phyloP scores from a whole-genome alignment of 2,797 vertebrate genomes.

The Lagodon rhomboides region DNA sequence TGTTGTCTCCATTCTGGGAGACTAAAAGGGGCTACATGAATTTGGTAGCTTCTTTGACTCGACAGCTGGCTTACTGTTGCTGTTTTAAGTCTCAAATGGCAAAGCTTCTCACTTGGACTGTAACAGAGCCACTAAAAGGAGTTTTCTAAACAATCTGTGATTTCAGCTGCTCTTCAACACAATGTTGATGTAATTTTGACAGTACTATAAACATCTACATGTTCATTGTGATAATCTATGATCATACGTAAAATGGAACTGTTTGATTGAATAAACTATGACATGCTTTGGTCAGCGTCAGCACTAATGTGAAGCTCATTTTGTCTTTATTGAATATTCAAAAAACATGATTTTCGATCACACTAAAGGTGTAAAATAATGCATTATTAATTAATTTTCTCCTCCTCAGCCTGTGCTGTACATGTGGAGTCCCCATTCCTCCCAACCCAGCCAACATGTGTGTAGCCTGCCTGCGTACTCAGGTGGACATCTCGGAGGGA shows the following conservation, averaged over 20 bases:
- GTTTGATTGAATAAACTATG: not conserved
- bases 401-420: slow-evolving; percentile 91
- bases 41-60: not conserved
- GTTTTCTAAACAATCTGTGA: no score
- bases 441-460: slow-evolving; percentile 99
- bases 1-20: no score
- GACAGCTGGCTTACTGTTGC: not conserved
- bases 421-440: slow-evolving; percentile 92
- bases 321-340: not conserved
- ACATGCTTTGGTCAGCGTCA: not conserved
- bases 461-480: slow-evolving; percentile 92
- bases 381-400: not conserved
- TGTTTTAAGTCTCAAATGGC: not conserved
- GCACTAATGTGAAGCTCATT: not conserved
- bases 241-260: no score
- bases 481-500: slow-evolving; percentile 97
- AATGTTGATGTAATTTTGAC: not conserved
- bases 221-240: not conserved
- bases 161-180: not conserved
- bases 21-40: not conserved
- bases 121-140: not conserved
- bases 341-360: not conserved
- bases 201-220: not conserved
- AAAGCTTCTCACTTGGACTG: not conserved
- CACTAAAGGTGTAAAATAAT: not conserved